Evolutionary conservation across 2,113 vertebrate genomes (phyloP).

Genomic region (Nyctibius bracteatus): DNA sequence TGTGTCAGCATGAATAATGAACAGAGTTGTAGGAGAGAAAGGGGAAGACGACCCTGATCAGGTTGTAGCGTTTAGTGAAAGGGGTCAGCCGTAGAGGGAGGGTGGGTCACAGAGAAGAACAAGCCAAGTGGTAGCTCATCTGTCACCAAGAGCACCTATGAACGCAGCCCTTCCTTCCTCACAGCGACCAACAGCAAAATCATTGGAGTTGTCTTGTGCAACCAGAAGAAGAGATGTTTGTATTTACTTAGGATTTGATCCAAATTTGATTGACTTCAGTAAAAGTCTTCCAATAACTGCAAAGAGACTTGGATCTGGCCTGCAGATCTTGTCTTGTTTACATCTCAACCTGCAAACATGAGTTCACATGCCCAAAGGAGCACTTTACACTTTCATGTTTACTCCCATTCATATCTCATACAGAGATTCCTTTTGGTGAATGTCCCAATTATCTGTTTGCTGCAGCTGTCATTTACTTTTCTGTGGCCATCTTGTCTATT

Average conservation of each 20-base stretch:
- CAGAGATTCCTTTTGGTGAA: not conserved
- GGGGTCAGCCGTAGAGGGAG: not conserved
- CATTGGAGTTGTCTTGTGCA: not conserved
- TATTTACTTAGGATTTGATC: not conserved
- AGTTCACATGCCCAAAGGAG: not conserved
- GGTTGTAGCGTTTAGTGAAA: not conserved
- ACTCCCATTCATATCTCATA: not conserved
- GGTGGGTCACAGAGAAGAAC: not conserved
- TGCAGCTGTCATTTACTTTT: not conserved
- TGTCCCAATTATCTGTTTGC: not conserved
- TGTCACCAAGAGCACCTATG: not conserved
- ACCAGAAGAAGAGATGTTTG: not conserved
- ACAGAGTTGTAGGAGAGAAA: not conserved
- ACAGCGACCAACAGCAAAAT: not conserved
- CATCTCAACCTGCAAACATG: not conserved
- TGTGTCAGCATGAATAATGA: not conserved
- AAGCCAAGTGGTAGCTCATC: not conserved
- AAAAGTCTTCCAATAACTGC: not conserved
- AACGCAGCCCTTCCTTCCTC: fast-evolving
- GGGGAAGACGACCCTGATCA: not conserved
- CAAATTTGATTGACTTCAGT: not conserved
- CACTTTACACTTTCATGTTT: not conserved
- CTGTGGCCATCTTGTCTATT: not conserved
- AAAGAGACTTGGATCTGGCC: not conserved
- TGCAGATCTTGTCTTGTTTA: not conserved